Percentiles rank a stretch among this genome's conserved stretches.
Conservation (phyloP, 2,113 vertebrate genomes). For the Platysternon megacephalum region DNA sequence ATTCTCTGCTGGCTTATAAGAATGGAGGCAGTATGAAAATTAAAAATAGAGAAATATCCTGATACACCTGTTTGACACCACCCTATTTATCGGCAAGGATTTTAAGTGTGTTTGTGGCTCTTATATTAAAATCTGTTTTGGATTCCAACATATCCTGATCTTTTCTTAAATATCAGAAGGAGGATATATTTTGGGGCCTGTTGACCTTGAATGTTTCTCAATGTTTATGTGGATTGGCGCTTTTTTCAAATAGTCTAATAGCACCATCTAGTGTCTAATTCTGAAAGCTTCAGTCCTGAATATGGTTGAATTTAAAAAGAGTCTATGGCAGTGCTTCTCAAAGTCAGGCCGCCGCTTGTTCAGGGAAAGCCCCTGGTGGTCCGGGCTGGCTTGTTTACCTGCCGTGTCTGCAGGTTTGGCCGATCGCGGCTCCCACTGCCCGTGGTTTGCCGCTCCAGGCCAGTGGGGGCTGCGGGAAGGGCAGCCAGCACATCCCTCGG, state of each 20-base stretch:
- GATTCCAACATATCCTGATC: neutral
- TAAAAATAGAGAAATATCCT: neutral
- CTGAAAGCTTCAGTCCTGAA: neutral
- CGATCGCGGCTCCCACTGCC: too few species aligned
- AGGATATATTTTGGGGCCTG: neutral
- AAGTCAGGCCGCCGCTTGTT: too few species aligned
- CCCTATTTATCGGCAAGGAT: neutral
- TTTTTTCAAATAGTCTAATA: neutral
- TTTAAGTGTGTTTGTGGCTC: neutral
- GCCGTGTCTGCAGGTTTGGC: too few species aligned
- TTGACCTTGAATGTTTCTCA: neutral
- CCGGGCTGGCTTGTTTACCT: too few species aligned
- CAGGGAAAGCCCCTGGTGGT: too few species aligned
- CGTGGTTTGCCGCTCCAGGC: too few species aligned
- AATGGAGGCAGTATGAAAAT: neutral
- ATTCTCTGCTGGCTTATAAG: neutral
- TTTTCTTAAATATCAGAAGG: neutral
- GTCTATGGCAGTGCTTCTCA: too few species aligned
- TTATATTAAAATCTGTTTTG: neutral
- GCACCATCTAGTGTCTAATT: conserved; percentile 4
- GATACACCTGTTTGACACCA: neutral
- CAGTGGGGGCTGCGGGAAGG: too few species aligned
- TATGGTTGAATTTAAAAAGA: rapidly evolving
- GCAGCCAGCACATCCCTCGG: too few species aligned
- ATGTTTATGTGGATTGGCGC: rapidly evolving